These are phyloP conservation scores for Apodemus agrarius DNA, from an alignment of 2,797 vertebrate genomes.

Conservation along the genomic window DNA sequence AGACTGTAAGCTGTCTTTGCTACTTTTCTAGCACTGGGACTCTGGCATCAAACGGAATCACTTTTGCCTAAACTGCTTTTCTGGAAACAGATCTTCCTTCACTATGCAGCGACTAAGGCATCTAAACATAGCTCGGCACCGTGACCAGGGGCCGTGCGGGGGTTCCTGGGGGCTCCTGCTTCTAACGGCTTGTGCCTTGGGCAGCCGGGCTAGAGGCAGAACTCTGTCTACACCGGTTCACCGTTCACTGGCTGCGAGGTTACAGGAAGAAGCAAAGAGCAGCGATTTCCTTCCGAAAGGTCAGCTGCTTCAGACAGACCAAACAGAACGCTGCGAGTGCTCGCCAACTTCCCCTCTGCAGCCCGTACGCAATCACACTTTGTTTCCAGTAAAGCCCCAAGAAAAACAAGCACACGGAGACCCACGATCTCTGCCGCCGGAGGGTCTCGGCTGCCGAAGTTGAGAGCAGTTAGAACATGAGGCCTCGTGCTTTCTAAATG, in stretches of 20 bases:
- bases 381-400: conserved; percentile 82
- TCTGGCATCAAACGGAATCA: background rate
- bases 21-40: background rate
- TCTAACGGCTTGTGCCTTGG: background rate
- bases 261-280: conserved; percentile 82
- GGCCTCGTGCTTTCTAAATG: background rate
- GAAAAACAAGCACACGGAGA: conserved; percentile 70
- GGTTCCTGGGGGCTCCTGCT: background rate
- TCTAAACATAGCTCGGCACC: conserved; percentile 22
- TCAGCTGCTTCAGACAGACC: conserved; percentile 82
- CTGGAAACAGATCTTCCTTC: background rate
- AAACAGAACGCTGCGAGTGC: conserved; percentile 78
- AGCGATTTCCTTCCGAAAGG: conserved; percentile 83
- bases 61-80: conserved; percentile 5
- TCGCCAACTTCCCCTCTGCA: conserved; percentile 81
- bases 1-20: background rate
- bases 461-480: background rate
- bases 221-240: background rate
- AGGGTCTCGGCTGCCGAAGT: conserved; percentile 3
- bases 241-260: conserved; percentile 44
- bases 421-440: background rate
- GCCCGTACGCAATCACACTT: conserved; percentile 62
- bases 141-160: background rate
- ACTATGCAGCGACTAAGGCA: background rate
- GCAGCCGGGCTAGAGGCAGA: conserved; percentile 38